phyloP scores from a whole-genome alignment of 2,888 invertebrate species.

The Hermodice carunculata region DNA sequence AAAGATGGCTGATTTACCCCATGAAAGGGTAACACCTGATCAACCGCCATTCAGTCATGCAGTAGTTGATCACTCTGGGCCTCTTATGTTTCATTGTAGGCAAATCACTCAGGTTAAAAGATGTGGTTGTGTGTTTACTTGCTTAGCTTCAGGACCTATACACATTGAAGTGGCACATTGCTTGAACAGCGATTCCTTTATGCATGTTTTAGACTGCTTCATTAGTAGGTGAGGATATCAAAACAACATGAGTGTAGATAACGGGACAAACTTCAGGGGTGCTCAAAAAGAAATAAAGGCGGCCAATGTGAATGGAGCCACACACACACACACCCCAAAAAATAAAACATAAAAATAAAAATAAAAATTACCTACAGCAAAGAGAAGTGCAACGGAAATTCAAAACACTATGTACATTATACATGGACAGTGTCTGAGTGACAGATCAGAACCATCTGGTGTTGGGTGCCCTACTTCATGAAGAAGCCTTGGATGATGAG shows the following conservation, averaged over 20 bases:
- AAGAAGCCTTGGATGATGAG: too few species aligned
- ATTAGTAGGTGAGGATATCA: constrained; percentile 8
- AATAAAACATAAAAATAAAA: too few species aligned
- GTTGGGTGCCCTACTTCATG: too few species aligned
- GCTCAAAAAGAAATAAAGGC: too few species aligned
- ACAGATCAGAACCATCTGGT: too few species aligned
- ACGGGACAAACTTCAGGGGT: constrained; percentile 27
- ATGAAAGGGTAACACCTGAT: constrained; percentile 20
- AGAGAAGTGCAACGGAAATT: too few species aligned
- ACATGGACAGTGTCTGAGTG: too few species aligned
- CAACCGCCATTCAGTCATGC: constrained; percentile 1
- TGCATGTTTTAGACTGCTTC: constrained; percentile 11
- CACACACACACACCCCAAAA: too few species aligned
- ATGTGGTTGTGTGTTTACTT: constrained; percentile 27
- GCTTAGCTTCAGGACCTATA: constrained; percentile 13
- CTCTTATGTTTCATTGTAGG: constrained; percentile 10
- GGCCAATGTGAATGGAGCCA: too few species aligned
- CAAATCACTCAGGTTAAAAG: constrained; percentile 5
- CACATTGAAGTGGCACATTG: constrained; percentile 15
- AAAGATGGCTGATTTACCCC: constrained; percentile 36
- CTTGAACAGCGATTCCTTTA: constrained; percentile 18
- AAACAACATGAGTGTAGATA: constrained; percentile 12
- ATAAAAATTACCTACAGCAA: too few species aligned
- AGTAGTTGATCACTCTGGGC: constrained; percentile 25
- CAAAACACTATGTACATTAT: too few species aligned